Percentiles rank a stretch among this genome's conserved stretches.
phyloP scores from a whole-genome alignment of 2,113 vertebrate species.

The Cephalopholis sonnerati region DNA sequence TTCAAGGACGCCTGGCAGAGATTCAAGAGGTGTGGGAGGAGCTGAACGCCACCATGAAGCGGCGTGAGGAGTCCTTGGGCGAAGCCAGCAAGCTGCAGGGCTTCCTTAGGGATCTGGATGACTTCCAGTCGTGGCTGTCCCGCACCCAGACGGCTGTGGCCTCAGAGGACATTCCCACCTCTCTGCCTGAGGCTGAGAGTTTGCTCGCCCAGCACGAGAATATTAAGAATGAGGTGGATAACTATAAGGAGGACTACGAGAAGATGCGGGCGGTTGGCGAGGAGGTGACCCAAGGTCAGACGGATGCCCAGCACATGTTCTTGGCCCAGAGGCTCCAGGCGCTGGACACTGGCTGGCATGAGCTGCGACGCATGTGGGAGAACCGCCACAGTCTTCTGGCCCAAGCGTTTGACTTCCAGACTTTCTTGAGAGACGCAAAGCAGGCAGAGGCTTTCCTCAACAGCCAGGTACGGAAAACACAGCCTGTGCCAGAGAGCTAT shows the following conservation, averaged over 20 bases:
- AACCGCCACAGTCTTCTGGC: slow-evolving; percentile 91
- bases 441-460: slow-evolving; percentile 95
- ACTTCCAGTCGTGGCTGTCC: slow-evolving; percentile 94
- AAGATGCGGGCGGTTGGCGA: slow-evolving; percentile 89
- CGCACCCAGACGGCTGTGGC: slow-evolving; percentile 93
- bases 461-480: slow-evolving; percentile 88
- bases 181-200: slow-evolving; percentile 90
- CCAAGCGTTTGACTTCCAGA: slow-evolving; percentile 92
- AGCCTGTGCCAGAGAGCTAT: neutral
- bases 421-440: slow-evolving; percentile 92
- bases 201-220: slow-evolving; percentile 91
- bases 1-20: slow-evolving; percentile 81
- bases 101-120: slow-evolving; percentile 93
- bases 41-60: slow-evolving; percentile 89
- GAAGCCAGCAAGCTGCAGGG: slow-evolving; percentile 94
- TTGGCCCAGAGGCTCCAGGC: slow-evolving; percentile 93
- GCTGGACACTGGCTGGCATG: slow-evolving; percentile 94
- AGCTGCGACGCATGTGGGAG: slow-evolving; percentile 95
- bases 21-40: slow-evolving; percentile 92
- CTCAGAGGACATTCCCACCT: slow-evolving; percentile 92
- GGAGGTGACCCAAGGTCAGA: slow-evolving; percentile 92
- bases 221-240: slow-evolving; percentile 94
- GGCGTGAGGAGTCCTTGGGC: slow-evolving; percentile 91
- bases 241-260: slow-evolving; percentile 92
- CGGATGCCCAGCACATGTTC: slow-evolving; percentile 92